phyloP scores from a whole-genome alignment of 2,888 invertebrate genomes.

The Malthinus seriepunctatus region DNA sequence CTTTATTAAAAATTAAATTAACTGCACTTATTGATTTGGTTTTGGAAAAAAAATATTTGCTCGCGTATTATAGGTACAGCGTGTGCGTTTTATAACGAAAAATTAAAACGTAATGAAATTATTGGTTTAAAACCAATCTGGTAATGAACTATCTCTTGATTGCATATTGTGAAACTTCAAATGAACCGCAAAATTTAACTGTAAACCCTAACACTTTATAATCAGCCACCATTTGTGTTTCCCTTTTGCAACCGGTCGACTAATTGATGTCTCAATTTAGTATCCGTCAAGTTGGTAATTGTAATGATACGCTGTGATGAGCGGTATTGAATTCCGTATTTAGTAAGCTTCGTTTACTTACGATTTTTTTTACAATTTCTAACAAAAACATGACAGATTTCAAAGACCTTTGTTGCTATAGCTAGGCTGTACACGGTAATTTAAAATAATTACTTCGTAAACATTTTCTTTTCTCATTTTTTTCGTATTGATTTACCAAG shows the following conservation, averaged over 20 bases:
- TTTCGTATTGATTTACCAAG: no score
- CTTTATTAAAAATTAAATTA: conserved; percentile 1
- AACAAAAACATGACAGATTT: no score
- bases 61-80: conserved; percentile 3
- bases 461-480: no score
- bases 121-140: conserved; percentile 36
- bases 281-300: conserved; percentile 40
- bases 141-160: conserved; percentile 36
- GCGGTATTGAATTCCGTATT: conserved; percentile 35
- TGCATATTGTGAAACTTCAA: conserved; percentile 42
- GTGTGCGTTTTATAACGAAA: conserved; percentile 13
- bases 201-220: conserved; percentile 39
- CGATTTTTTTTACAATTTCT: background rate
- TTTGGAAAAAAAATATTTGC: background rate
- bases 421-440: no score
- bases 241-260: conserved; percentile 32
- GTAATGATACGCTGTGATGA: conserved; percentile 42
- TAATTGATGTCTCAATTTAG: conserved; percentile 43
- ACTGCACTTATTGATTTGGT: background rate
- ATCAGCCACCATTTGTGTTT: conserved; percentile 39
- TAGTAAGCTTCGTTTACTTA: conserved; percentile 11
- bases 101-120: conserved; percentile 36
- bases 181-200: conserved; percentile 43
- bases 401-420: no score
- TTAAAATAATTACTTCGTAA: no score